Base-by-base conservation (phyloP, 2,888 invertebrate species). In the Danaus chrysippus region DNA sequence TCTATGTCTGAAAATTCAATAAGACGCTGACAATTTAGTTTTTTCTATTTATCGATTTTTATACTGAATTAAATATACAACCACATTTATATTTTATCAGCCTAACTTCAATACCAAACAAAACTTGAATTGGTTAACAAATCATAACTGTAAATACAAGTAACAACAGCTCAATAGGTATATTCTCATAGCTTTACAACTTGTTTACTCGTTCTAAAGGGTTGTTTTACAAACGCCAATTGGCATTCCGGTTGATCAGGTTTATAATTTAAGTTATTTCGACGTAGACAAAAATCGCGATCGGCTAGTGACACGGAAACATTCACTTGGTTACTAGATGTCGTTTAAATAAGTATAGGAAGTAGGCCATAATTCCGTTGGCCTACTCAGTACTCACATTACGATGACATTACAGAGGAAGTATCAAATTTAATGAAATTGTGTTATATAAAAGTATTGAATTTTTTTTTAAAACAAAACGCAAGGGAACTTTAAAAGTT, bases 331-430 rank as follows among this genome's bases (percentile, higher is more conserved):
- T 77, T 76, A 80, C 75, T 80, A 76, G 81, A 76, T 79, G 83
- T 81, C 79, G 79, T 81, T 78, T 76, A 76, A 75, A 64, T 64
- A 54, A 43, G 56, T 58, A 73, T 79, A 79, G 76, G 82, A 90
- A 88, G 87, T 89, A 77, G 89, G 81, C 78, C 89, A 82, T 76
- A 82, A 83, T 78, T 81, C 81, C 82, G 61, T 77, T 85, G 84
- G 85, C 83, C 84, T 83, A 85, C 83, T 84, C 79, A 78, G 73
- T 83, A 85, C 83, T 84, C 79, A 78, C 73, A 72, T 77, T 76
- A 81, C 77, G 75, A 78, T 73, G 70, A 70, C 74, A 77, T 71
- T 74, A 46, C n/a, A 46, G 6, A 49, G 3, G n/a, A 43, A n/a
- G n/a, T 43, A 43, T n/a, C 12, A n/a, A 11, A 43, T 43, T n/a